Evolutionary conservation across 1,140 invertebrate species (phyloP), one percentile per base, ranked within the genome.

Genomic region (Patella vulgata): DNA sequence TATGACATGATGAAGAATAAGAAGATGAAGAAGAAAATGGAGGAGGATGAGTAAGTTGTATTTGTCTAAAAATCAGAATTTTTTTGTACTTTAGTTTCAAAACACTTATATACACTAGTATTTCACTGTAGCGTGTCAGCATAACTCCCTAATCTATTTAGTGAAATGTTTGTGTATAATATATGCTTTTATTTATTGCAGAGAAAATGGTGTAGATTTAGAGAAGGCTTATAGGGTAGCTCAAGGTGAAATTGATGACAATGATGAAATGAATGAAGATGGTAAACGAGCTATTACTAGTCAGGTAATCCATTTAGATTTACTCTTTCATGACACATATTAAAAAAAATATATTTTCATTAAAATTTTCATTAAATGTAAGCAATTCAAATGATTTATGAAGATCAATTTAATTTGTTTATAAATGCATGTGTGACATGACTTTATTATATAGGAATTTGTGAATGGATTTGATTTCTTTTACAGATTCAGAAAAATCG

Each of bases 231-330:
- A 12, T 21, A 11, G 43, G 40, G 25, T 31, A 44, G 27, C 33
- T 36, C 6, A 5, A 8, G 51, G 44, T 1, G 30, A 52, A 42
- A 36, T 33, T 36, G 30, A 43, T 44, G 46, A 44, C 14, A 46
- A 42, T 50, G 69, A 68, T 52, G 70, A 71, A 63, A 71, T 65
- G 28, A 73, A 76, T 19, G 71, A 77, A 31, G 66, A 68, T 31
- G 88, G 85, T 33, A 95, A 93, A 77, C 87, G 95, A 74, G 88
- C 88, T 52, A 96, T 97, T 68, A 96, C 92, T 19, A 95, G 95
- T 81, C 73, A 80, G 78, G 79, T 81, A 69, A 5, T 42, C 30
- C 14, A 36, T 36, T 36, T 36, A 36, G 33, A 36, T 14, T 14
- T n/a, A n/a, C n/a, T n/a, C n/a, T n/a, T n/a, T n/a, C n/a, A n/a